Evolutionary conservation across 2,797 vertebrate genomes (phyloP).

Genomic region (Dendrocincla fuliginosa): DNA sequence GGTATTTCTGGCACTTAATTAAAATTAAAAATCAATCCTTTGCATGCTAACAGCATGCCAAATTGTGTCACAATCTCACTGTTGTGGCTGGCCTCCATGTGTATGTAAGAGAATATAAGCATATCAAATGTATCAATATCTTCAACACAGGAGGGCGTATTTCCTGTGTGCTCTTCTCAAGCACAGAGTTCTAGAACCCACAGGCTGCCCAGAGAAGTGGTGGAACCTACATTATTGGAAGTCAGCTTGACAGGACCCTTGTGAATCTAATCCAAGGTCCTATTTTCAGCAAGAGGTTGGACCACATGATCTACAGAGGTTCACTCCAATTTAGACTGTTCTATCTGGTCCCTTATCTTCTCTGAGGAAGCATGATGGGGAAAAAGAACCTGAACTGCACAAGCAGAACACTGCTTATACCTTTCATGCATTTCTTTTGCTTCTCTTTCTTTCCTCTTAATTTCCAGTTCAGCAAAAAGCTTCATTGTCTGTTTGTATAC

Average conservation of each 20-base stretch:
- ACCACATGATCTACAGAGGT: not conserved
- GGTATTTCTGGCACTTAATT: not conserved
- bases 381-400: not conserved
- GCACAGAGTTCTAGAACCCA: not conserved
- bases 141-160: not conserved
- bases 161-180: not conserved
- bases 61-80: not conserved
- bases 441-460: slow-evolving; percentile 98
- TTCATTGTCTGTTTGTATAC: slow-evolving; percentile 99
- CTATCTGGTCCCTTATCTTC: not conserved
- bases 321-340: not conserved
- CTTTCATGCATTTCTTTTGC: slow-evolving; percentile 99
- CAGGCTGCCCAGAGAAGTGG: not conserved
- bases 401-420: slow-evolving; percentile 65
- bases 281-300: not conserved
- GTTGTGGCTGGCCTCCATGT: not conserved
- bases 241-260: not conserved
- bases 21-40: not conserved
- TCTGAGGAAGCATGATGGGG: not conserved
- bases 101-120: fast-evolving
- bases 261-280: not conserved
- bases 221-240: not conserved
- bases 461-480: slow-evolving; percentile 97
- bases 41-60: not conserved
- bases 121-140: not conserved